phyloP scores from a whole-genome alignment of 2,797 vertebrate species.

The Tiaroga cobitis region DNA sequence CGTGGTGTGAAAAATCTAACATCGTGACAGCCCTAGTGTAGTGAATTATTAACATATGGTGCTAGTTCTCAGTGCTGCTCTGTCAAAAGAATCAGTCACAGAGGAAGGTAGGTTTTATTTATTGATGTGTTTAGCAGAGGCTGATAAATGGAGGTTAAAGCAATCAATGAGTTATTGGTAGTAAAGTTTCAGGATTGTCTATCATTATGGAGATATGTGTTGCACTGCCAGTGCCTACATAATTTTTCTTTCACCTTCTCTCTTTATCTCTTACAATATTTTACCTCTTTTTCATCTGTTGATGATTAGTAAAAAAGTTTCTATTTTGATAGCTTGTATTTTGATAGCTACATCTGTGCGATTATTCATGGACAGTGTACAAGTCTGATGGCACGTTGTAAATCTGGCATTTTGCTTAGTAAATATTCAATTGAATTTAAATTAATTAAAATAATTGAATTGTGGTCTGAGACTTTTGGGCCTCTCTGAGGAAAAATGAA shows the following conservation, averaged over 20 bases:
- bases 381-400: not conserved
- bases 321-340: not conserved
- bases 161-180: not conserved
- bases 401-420: not conserved
- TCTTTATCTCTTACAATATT: not conserved
- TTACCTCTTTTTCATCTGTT: not conserved
- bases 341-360: not conserved
- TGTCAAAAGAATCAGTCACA: not conserved
- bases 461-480: too few relatives aligned
- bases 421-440: too few relatives aligned
- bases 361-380: not conserved
- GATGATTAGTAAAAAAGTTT: not conserved
- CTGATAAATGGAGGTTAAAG: not conserved
- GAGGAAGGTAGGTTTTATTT: not conserved
- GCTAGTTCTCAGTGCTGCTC: slow-evolving; percentile 1
- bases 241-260: not conserved
- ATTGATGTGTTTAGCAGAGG: slow-evolving; percentile 5
- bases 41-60: slow-evolving; percentile 21
- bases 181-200: not conserved
- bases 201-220: slow-evolving; percentile 13
- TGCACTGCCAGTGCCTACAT: not conserved
- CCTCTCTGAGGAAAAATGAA: not conserved
- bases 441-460: too few relatives aligned
- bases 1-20: too few relatives aligned
- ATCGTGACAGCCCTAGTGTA: too few relatives aligned